Conservation (phyloP, 2,888 invertebrate species). For the Notocelia uddmanniana region DNA sequence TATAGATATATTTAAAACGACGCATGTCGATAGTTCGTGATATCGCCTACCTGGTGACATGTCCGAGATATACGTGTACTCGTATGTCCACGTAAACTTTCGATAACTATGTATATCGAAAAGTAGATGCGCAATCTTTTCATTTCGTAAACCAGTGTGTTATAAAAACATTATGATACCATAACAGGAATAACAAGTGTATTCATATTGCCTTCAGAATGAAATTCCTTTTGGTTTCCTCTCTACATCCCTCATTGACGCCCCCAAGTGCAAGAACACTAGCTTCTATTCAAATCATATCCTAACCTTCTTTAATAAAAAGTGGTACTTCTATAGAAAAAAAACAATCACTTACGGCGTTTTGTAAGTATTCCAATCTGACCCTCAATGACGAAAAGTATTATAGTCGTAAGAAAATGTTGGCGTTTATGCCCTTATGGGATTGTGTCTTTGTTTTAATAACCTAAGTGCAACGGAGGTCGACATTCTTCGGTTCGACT, state of each 20-base stretch:
- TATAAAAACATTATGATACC: slow-evolving; percentile 4
- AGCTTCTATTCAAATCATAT: slow-evolving; percentile 78
- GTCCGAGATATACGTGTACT: no score
- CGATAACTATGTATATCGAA: no score
- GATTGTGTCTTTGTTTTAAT: slow-evolving; percentile 68
- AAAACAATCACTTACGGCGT: not conserved
- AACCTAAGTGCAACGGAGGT: slow-evolving; percentile 72
- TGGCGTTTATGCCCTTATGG: not conserved
- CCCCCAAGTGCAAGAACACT: slow-evolving; percentile 40
- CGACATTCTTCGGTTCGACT: slow-evolving; percentile 48
- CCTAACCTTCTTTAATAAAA: slow-evolving; percentile 63
- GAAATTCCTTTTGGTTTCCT: not conserved
- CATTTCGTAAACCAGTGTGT: not conserved
- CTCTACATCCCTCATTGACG: slow-evolving; percentile 4
- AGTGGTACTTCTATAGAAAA: not conserved
- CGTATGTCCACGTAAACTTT: no score
- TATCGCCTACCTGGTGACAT: no score
- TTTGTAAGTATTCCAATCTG: not conserved
- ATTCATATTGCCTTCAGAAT: not conserved
- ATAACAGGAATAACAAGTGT: not conserved
- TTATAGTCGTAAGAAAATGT: not conserved
- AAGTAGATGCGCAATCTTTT: not conserved
- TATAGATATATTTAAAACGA: no score
- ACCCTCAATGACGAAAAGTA: not conserved
- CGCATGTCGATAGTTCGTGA: not conserved